A percentile compares a stretch with the other conserved stretches of the same genome.
phyloP scores from a whole-genome alignment of 2,888 invertebrate species.

The Lymantria monacha region DNA sequence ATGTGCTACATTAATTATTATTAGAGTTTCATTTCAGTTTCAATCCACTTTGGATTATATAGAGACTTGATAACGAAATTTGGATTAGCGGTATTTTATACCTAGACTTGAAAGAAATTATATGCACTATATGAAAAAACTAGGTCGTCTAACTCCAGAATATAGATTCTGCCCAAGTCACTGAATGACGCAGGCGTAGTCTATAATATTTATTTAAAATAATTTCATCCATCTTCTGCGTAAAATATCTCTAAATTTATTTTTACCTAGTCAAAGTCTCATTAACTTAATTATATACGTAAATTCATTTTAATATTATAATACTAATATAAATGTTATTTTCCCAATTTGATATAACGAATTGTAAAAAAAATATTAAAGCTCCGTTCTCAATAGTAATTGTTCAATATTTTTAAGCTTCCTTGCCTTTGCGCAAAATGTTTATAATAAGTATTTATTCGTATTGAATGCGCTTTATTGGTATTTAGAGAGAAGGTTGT shows the following conservation, averaged over 20 bases:
- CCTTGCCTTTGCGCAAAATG: conserved; percentile 26
- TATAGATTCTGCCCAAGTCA: too few species aligned
- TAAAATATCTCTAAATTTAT: not conserved
- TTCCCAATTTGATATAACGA: not conserved
- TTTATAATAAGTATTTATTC: conserved; percentile 22
- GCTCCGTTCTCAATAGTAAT: not conserved
- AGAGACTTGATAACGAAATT: too few species aligned
- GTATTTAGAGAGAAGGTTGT: conserved; percentile 40
- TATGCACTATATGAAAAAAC: too few species aligned
- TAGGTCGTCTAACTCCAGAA: too few species aligned
- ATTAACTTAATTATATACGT: conserved; percentile 1
- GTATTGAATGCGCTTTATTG: conserved; percentile 31
- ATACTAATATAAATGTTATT: not conserved
- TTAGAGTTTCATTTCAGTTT: too few species aligned
- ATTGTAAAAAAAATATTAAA: not conserved
- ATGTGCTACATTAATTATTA: too few species aligned
- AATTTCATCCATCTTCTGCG: too few species aligned
- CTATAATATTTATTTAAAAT: too few species aligned
- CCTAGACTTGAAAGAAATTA: too few species aligned
- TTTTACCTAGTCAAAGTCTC: conserved; percentile 7
- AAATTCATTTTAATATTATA: not conserved
- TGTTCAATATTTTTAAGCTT: conserved; percentile 12
- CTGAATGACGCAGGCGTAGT: too few species aligned
- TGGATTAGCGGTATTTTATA: too few species aligned
- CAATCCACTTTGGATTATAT: too few species aligned